These are phyloP conservation scores for Hippocampus zosterae DNA, from an alignment of 2,113 vertebrate genomes.

Conservation along the genomic window DNA sequence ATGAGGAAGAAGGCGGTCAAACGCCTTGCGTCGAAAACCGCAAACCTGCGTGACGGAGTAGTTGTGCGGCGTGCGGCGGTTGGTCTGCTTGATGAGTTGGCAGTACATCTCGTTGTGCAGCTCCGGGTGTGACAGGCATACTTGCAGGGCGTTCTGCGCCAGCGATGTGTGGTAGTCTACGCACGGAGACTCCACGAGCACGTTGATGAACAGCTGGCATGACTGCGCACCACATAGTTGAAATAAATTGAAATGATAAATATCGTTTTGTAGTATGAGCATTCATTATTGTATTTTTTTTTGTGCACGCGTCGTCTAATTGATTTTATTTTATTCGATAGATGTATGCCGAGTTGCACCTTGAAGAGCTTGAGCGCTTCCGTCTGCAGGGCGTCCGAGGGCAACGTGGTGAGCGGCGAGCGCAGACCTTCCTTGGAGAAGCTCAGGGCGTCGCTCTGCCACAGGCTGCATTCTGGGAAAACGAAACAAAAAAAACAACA, in stretches of 20 bases:
- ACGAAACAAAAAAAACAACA: not conserved
- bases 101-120: conserved; percentile 89
- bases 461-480: conserved; percentile 77
- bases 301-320: no score
- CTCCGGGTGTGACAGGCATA: conserved; percentile 84
- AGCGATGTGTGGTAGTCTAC: conserved; percentile 86
- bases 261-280: no score
- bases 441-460: conserved; percentile 80
- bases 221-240: conserved; percentile 63
- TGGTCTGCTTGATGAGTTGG: conserved; percentile 86
- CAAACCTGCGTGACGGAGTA: conserved; percentile 82
- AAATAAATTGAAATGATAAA: no score
- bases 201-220: conserved; percentile 90
- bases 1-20: not conserved
- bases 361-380: conserved; percentile 90
- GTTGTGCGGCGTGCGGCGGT: conserved; percentile 74
- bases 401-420: conserved; percentile 81
- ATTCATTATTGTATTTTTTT: no score
- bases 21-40: not conserved
- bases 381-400: conserved; percentile 85
- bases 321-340: no score
- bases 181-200: conserved; percentile 82
- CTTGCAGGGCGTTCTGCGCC: conserved; percentile 85
- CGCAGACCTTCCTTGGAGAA: conserved; percentile 82
- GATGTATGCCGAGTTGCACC: conserved; percentile 54